Percentiles rank a stretch among this genome's conserved stretches.
phyloP scores from a whole-genome alignment of 2,888 invertebrate species.

The Hypsopygia costalis region DNA sequence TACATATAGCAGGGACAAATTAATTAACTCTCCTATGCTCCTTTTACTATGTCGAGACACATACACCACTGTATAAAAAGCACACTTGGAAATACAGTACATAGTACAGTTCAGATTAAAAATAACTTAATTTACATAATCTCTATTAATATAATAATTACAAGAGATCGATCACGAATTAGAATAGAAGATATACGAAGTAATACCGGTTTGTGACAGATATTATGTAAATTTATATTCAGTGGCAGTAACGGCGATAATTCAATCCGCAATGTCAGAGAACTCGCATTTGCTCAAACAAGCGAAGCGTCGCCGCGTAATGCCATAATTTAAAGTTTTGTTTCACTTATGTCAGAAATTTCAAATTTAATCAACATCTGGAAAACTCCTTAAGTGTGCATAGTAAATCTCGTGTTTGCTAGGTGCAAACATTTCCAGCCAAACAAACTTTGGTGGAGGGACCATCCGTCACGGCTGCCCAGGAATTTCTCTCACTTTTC shows the following conservation, averaged over 20 bases:
- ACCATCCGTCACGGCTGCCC: constrained; percentile 5
- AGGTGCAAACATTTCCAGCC: neutral
- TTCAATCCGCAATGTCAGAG: constrained; percentile 3
- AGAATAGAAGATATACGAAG: no score
- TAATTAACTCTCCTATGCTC: no score
- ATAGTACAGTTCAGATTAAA: no score
- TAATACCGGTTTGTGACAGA: no score
- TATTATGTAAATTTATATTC: neutral
- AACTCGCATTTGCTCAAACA: constrained; percentile 5
- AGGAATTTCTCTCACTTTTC: constrained; percentile 6
- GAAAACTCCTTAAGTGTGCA: constrained; percentile 2
- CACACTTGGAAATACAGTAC: no score
- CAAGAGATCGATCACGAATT: no score
- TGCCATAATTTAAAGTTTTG: constrained; percentile 7
- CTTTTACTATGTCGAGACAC: no score
- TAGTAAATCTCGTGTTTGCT: constrained; percentile 6
- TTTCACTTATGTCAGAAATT: constrained; percentile 8
- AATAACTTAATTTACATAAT: no score
- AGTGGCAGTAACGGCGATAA: neutral
- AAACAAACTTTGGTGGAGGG: constrained; percentile 6
- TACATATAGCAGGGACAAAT: no score
- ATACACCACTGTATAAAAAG: no score
- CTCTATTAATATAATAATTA: no score
- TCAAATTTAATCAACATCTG: constrained; percentile 14
- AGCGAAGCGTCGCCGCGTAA: constrained; percentile 6